Evolutionary conservation across 1,140 invertebrate genomes (phyloP).

Genomic region (Drosophila pallidifrons): DNA sequence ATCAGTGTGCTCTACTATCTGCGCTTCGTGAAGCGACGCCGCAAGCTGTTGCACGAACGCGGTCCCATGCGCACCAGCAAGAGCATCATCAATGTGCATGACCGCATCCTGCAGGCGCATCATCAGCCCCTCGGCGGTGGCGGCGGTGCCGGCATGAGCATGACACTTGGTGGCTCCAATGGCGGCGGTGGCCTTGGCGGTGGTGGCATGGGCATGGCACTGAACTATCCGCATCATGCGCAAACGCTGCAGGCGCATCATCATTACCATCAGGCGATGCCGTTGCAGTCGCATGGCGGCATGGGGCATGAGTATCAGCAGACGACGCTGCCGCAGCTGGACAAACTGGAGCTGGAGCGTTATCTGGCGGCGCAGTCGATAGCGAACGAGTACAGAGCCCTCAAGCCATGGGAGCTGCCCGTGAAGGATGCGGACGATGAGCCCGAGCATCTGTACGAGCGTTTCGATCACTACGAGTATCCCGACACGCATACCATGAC

Average conservation of each 20-base stretch:
- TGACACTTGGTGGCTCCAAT: constrained; percentile 58
- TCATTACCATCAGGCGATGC: constrained; percentile 69
- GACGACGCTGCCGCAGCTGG: constrained; percentile 77
- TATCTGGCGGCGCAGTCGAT: constrained; percentile 83
- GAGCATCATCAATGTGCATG: constrained; percentile 82
- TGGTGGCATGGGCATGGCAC: constrained; percentile 58
- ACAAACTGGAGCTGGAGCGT: constrained; percentile 82
- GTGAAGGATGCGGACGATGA: constrained; percentile 81
- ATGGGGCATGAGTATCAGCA: constrained; percentile 75
- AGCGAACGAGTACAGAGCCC: constrained; percentile 80
- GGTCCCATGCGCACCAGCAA: constrained; percentile 74
- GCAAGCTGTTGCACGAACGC: constrained; percentile 76
- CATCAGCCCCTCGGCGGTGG: constrained; percentile 66
- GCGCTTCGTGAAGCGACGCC: constrained; percentile 76
- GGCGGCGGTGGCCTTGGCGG: constrained; percentile 45
- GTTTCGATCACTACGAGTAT: constrained; percentile 84
- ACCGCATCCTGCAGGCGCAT: constrained; percentile 75
- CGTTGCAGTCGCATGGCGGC: constrained; percentile 60
- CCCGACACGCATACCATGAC: constrained; percentile 80
- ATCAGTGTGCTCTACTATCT: constrained; percentile 82
- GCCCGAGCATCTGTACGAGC: constrained; percentile 84
- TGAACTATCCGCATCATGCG: constrained; percentile 75
- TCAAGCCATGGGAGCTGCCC: constrained; percentile 84
- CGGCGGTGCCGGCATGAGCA: constrained; percentile 64
- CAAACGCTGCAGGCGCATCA: constrained; percentile 73